These are phyloP conservation scores for Vicugna pacos DNA, from an alignment of 2,113 vertebrate species.

Conservation along the genomic window DNA sequence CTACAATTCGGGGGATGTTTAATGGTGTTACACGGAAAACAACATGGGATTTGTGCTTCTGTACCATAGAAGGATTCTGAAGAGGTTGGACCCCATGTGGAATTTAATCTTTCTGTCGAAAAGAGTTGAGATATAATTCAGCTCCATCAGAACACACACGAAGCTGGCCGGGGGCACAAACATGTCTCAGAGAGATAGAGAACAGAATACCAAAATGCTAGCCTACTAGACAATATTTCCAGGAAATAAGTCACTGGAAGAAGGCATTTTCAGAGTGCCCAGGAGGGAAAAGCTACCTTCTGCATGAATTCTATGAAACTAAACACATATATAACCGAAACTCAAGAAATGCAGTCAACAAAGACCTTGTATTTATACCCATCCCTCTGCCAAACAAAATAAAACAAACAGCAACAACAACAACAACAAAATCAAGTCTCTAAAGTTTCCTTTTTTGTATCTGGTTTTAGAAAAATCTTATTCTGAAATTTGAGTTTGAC, in stretches of 20 bases:
- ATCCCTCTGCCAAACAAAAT: not conserved
- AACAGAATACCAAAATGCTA: not conserved
- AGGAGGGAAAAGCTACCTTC: not conserved
- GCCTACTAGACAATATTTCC: not conserved
- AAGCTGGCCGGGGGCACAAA: constrained; percentile 34
- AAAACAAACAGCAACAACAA: too few species aligned
- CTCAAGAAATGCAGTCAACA: not conserved
- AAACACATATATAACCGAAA: not conserved
- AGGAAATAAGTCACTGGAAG: not conserved
- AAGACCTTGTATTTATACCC: not conserved
- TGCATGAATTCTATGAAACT: not conserved
- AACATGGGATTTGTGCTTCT: constrained; percentile 30
- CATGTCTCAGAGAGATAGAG: not conserved
- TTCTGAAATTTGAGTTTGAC: not conserved
- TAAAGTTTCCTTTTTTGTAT: not conserved
- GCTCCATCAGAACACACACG: not conserved
- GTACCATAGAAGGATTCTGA: not conserved
- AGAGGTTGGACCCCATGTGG: not conserved
- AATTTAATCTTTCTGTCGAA: constrained; percentile 66
- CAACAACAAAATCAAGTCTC: not conserved
- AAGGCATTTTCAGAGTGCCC: not conserved
- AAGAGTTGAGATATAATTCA: constrained; percentile 56
- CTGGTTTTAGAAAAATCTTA: not conserved
- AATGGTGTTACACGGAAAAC: not conserved
- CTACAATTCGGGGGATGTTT: not conserved